Conservation (phyloP, 2,113 vertebrate genomes). For the Camelus bactrianus region DNA sequence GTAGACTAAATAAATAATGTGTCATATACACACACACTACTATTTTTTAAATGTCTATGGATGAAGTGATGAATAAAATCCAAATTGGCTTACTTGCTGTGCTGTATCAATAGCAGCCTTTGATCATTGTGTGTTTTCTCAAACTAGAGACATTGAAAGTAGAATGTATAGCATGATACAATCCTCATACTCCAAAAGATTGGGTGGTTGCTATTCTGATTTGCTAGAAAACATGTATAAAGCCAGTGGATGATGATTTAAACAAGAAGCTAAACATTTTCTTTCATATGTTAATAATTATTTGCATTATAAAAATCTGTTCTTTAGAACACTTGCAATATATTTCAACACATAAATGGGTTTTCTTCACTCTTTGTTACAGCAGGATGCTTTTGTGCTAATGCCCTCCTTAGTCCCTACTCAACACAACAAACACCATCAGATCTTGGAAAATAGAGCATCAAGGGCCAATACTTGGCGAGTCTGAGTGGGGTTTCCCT, state of each 20-base stretch:
- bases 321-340: neutral
- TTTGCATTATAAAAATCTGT: neutral
- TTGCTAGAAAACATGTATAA: neutral
- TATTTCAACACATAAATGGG: neutral
- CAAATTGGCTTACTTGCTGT: neutral
- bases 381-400: neutral
- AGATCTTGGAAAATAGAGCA: neutral
- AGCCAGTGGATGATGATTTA: neutral
- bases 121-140: constrained; percentile 27
- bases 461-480: neutral
- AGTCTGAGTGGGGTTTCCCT: neutral
- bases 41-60: constrained; percentile 58
- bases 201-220: neutral
- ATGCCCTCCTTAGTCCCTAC: neutral
- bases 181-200: neutral
- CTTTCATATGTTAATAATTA: neutral
- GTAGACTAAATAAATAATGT: constrained; percentile 80
- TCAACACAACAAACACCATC: neutral
- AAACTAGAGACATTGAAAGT: neutral
- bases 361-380: neutral
- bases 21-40: constrained; percentile 28
- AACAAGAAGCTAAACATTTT: neutral
- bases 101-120: constrained; percentile 16
- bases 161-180: neutral
- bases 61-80: constrained; percentile 66